Percentiles rank a stretch among this genome's conserved stretches.
Conservation (phyloP, 2,797 vertebrate species). For the Myotis pilosus region DNA sequence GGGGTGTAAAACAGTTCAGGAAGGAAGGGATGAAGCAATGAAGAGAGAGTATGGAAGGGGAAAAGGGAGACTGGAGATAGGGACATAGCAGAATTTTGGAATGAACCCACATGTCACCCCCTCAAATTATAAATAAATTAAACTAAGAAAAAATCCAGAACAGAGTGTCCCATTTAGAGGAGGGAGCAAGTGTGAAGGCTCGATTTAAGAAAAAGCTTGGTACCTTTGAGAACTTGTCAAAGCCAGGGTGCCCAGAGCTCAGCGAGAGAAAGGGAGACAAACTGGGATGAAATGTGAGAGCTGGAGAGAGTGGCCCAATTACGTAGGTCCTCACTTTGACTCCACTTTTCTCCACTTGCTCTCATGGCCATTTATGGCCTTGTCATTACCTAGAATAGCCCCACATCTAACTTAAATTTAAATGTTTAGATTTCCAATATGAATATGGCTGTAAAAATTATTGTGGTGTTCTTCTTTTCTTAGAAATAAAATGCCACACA, state of each 20-base stretch:
- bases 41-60: neutral
- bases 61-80: neutral
- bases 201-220: neutral
- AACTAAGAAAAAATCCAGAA: neutral
- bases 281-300: no score
- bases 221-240: neutral
- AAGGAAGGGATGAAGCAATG: neutral
- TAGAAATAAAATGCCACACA: neutral
- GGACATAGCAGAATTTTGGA: neutral
- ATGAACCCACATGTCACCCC: neutral
- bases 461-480: neutral
- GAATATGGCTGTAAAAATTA: neutral
- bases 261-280: neutral
- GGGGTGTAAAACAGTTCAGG: neutral
- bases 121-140: neutral
- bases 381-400: neutral
- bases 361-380: neutral
- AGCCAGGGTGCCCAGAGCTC: neutral
- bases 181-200: neutral
- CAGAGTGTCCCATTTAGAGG: neutral
- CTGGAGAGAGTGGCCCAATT: no score
- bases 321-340: neutral
- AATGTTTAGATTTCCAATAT: neutral
- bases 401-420: neutral
- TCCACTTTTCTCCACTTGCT: neutral